Base-by-base conservation (phyloP, 2,113 vertebrate species). In the Pyxicephalus adspersus region DNA sequence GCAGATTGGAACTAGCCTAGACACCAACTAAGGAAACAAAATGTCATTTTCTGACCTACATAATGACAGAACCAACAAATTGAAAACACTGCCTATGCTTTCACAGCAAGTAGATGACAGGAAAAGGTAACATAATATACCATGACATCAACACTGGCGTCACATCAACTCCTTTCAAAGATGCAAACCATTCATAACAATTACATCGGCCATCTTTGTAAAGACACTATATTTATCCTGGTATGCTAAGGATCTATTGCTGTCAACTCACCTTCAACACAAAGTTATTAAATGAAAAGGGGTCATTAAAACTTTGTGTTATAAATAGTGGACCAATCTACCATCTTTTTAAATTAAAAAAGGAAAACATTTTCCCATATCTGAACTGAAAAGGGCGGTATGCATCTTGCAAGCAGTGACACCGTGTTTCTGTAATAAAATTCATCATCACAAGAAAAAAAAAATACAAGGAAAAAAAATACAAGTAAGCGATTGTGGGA, bases 111-210 rank as follows among this genome's bases (percentile, higher is more conserved):
- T 88, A 89, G 92, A 94, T 94, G 90, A 94, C 90, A 23, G 90
- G 84, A 90, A 91, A 94, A 90, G 88, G 91, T 96, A 94, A 95
- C 86, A 96, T 89, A 96, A 94, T 66, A 91, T 89, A 94, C 89
- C 91, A 85, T 90, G 95, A 94, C 95, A 94, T 92, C 91, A 94
- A 92, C 97, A 96, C 96, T 97, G 95, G 96, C 96, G 96, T 92
- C 83, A 88, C 80, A 83, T 83, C 84, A 85, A 34, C 65, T 82
- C 80, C 50, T 74, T 50, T 34, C 1, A 82, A 34, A 82, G 80
- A 75, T 82, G 80, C 80, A 60, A 58, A 82, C 45, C 1, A 20
- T 45, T 29, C 4, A 9, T 20, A 57, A 29, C 31, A 6, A n/a
- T n/a, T 45, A 45, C 5, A 45, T 6, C 11, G 15, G 8, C 38